Percentiles rank a stretch among this genome's conserved stretches.
Evolutionary conservation across 2,888 invertebrate genomes (phyloP).

Genomic region (Cryptocephalus moraei): DNA sequence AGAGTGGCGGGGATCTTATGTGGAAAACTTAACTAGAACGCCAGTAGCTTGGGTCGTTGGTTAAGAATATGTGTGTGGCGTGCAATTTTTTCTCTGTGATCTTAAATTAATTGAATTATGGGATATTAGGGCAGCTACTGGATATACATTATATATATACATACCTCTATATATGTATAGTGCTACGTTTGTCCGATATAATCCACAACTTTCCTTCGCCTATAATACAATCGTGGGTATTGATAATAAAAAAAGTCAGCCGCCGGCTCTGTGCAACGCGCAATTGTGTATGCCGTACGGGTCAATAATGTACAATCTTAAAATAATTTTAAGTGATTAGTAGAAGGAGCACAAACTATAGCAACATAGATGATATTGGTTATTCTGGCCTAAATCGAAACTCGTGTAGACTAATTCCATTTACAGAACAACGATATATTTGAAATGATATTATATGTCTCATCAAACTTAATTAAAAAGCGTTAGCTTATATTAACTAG

Average conservation of each 20-base stretch:
- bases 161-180: neutral
- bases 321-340: constrained; percentile 21
- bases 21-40: neutral
- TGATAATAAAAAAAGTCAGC: neutral
- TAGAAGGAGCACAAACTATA: constrained; percentile 25
- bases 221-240: constrained; percentile 22
- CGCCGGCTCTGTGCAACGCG: constrained; percentile 10
- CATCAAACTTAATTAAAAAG: constrained; percentile 2
- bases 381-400: constrained; percentile 41
- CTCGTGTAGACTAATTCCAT: constrained; percentile 41
- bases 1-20: neutral
- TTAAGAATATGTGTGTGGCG: neutral
- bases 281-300: constrained; percentile 19
- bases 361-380: constrained; percentile 32
- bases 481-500: neutral
- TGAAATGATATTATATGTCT: constrained; percentile 36
- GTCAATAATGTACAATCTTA: constrained; percentile 24
- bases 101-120: constrained; percentile 17
- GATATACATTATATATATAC: neutral
- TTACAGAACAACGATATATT: constrained; percentile 42
- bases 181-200: constrained; percentile 2
- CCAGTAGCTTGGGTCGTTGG: neutral
- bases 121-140: constrained; percentile 8
- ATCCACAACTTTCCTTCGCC: constrained; percentile 18
- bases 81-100: constrained; percentile 10